Conservation (phyloP, 1,140 invertebrate species). For the Drosophila punjabiensis region DNA sequence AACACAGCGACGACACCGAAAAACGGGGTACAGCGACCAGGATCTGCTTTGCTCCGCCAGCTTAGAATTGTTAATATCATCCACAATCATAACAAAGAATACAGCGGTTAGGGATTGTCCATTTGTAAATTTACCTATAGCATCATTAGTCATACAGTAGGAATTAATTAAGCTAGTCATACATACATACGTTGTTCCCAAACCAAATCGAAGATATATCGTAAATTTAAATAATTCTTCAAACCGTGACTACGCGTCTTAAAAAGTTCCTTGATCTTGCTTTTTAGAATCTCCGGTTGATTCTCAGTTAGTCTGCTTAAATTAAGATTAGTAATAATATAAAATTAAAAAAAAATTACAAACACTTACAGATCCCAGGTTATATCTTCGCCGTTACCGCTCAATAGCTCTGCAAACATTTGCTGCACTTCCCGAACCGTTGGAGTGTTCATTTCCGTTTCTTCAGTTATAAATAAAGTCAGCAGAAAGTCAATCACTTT, state of each 20-base stretch:
- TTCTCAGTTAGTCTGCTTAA: background rate
- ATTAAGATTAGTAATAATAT: too few species aligned
- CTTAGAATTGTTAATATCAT: too few species aligned
- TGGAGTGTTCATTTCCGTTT: background rate
- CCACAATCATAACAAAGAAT: conserved; percentile 21
- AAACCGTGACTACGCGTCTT: background rate
- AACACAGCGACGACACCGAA: too few species aligned
- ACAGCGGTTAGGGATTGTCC: conserved; percentile 6
- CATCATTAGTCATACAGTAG: background rate
- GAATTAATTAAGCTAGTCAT: background rate
- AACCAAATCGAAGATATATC: too few species aligned
- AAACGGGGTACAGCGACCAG: too few species aligned
- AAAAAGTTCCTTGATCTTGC: background rate
- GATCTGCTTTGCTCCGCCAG: too few species aligned
- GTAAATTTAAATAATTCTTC: background rate
- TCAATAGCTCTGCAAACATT: too few species aligned
- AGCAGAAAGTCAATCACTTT: background rate
- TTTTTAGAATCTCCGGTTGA: background rate
- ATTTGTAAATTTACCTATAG: conserved; percentile 12
- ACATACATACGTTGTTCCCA: background rate
- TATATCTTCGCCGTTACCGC: conserved; percentile 5
- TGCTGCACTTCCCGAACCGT: too few species aligned
- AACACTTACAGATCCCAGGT: conserved; percentile 31
- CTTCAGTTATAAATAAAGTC: background rate
- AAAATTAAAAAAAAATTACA: too few species aligned